Evolutionary conservation across 2,888 invertebrate species (phyloP).

Genomic region (Hetaerina titia): DNA sequence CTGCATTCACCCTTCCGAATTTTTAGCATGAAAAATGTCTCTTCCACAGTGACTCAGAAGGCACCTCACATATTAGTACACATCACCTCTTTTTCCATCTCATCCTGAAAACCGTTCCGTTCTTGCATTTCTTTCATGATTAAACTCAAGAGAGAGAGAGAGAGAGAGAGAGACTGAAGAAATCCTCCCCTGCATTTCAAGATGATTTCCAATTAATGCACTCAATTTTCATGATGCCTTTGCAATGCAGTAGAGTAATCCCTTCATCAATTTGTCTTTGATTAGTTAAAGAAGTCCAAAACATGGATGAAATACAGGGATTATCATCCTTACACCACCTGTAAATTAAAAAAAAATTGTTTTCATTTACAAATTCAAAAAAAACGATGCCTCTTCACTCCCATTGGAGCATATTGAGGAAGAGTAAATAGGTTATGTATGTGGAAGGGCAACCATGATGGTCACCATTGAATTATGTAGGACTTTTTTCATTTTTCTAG

Average conservation of each 20-base stretch:
- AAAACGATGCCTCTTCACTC: neutral
- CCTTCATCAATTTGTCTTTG: conserved; percentile 36
- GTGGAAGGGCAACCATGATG: no score
- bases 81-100: conserved; percentile 18
- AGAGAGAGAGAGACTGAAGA: conserved; percentile 34
- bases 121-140: conserved; percentile 49
- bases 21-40: conserved; percentile 32
- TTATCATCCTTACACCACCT: conserved; percentile 28
- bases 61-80: conserved; percentile 58
- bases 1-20: neutral
- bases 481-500: no score
- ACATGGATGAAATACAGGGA: conserved; percentile 21
- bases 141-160: neutral
- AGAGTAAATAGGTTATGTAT: no score
- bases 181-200: conserved; percentile 36
- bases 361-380: neutral
- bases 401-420: no score
- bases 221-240: neutral
- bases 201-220: conserved; percentile 32
- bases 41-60: conserved; percentile 17
- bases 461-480: no score
- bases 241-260: conserved; percentile 26
- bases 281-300: conserved; percentile 1
- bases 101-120: conserved; percentile 29
- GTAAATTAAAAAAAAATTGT: neutral